Base-by-base conservation (phyloP, 1,140 invertebrate genomes). In the Drosophila mauritiana region DNA sequence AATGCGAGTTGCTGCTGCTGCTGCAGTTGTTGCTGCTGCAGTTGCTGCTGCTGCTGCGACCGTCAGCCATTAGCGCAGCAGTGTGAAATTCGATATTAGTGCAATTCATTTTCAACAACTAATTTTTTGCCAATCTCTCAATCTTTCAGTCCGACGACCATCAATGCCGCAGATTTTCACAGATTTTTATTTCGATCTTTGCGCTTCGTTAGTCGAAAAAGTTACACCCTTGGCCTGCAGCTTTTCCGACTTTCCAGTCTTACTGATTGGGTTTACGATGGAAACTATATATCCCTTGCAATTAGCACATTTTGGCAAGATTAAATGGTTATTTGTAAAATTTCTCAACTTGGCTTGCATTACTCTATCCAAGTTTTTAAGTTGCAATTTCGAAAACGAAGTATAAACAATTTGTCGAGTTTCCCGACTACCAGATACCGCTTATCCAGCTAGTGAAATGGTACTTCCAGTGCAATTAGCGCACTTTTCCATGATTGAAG, bases 71-170 rank as follows among this genome's bases (percentile, higher is more conserved):
- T 88, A 88, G 84, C 84, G 84, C 73, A 73, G 52, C 80, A 84
- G 84, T 88, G 84, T 89, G 84, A 88, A 88, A 89, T 88, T 88
- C 79, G 84, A 88, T 88, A 88, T 89, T 89, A 89, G 84, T 89
- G 84, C 84, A 89, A 89, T 89, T 89, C 84, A 89, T 89, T 89
- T 89, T 89, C 73, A 89, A 89, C 84, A 84, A 89, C 84, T 85
- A 85, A 80, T 85, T 85, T 85, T 67, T 83, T 69, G 80, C 70
- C 80, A 75, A 73, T 70, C 69, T 81, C 62, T 73, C 67, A 70
- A 70, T 70, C 64, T 37, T 46, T 55, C 67, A 69, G 64, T 49
- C 20, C 65, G 45, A 22, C 65, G 45, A 22, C 64, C 45, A 57
- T 37, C 49, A 22, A 13, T 15, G 20, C 37, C 36, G 39, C 40